Conservation (phyloP, 2,113 vertebrate species). For the Carassius auratus region DNA sequence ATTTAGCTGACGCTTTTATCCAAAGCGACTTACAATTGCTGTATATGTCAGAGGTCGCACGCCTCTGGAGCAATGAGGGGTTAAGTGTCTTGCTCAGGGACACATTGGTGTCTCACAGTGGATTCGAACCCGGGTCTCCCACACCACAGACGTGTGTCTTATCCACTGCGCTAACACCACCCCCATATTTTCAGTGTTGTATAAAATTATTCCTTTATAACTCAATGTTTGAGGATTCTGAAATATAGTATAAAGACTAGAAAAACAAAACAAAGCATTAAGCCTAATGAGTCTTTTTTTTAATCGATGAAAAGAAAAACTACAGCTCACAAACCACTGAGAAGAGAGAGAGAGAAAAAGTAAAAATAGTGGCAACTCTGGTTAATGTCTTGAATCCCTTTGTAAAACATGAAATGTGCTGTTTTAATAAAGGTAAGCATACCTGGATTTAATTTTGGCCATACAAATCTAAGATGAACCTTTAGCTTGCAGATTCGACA, state of each 20-base stretch:
- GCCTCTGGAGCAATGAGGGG: no score
- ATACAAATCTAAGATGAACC: conserved; percentile 47
- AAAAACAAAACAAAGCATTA: conserved; percentile 29
- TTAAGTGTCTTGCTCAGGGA: no score
- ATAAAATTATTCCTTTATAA: conserved; percentile 39
- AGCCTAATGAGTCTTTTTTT: conserved; percentile 19
- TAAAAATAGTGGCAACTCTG: conserved; percentile 48
- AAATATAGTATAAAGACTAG: conserved; percentile 46
- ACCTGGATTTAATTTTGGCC: conserved; percentile 44
- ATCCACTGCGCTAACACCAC: no score
- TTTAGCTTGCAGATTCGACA: conserved; percentile 32
- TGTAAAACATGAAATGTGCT: conserved; percentile 48
- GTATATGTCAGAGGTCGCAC: no score
- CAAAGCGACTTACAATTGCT: no score
- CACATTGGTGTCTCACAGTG: no score
- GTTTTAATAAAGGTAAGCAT: conserved; percentile 45
- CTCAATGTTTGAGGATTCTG: conserved; percentile 16
- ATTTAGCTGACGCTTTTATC: no score
- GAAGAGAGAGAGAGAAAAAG: background rate
- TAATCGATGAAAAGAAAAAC: conserved; percentile 24
- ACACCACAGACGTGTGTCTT: no score
- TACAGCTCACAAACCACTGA: conserved; percentile 22
- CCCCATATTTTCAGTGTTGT: background rate
- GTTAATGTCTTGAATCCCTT: conserved; percentile 50
- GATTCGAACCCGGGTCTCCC: no score